phyloP scores from a whole-genome alignment of 2,888 invertebrate genomes.

The Agrenia bidenticulata region DNA sequence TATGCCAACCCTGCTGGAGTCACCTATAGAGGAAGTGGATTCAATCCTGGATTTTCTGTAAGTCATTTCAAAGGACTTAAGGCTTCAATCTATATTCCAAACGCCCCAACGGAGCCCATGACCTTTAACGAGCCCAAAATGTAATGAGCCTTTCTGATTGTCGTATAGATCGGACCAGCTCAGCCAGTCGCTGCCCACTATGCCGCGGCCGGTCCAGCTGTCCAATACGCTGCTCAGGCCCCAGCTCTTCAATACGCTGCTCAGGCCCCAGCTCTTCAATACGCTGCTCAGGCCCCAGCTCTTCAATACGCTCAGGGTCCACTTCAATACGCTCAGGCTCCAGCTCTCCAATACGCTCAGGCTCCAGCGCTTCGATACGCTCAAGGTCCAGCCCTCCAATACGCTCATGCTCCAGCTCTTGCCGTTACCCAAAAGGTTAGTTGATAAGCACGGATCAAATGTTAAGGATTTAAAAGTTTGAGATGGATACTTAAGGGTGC shows the following conservation, averaged over 20 bases:
- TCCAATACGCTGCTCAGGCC: slow-evolving; percentile 14
- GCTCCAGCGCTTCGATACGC: slow-evolving; percentile 40
- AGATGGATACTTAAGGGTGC: no score
- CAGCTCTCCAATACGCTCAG: slow-evolving; percentile 24
- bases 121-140: no score
- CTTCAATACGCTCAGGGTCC: slow-evolving; percentile 17
- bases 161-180: slow-evolving; percentile 32
- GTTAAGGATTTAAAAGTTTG: no score
- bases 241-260: slow-evolving; percentile 17
- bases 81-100: background rate
- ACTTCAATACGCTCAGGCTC: slow-evolving; percentile 11
- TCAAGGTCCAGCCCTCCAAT: slow-evolving; percentile 28
- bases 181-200: slow-evolving; percentile 29
- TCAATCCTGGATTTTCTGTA: slow-evolving; percentile 39
- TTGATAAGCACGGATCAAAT: no score
- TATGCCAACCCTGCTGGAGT: slow-evolving; percentile 62
- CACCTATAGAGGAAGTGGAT: slow-evolving; percentile 56
- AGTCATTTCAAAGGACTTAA: no score
- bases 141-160: background rate
- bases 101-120: no score
- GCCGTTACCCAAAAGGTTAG: slow-evolving; percentile 50
- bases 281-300: slow-evolving; percentile 9
- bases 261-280: slow-evolving; percentile 15
- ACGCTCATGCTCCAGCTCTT: slow-evolving; percentile 46
- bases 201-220: slow-evolving; percentile 20